Evolutionary conservation across 2,888 invertebrate species (phyloP).

Genomic region (Listrodromus nycthemerus): DNA sequence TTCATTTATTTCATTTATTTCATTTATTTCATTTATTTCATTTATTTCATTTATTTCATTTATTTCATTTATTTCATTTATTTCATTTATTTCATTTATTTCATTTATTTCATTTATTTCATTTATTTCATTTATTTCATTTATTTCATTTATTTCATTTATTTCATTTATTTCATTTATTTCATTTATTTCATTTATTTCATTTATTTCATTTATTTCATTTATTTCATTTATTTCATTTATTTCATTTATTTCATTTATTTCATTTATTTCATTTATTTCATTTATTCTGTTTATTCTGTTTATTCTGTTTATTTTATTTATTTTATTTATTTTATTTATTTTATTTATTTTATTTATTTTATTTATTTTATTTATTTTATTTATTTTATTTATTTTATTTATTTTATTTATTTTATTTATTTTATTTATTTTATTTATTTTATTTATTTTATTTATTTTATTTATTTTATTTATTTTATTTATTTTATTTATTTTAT

Average conservation of each 20-base stretch:
- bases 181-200: conserved; percentile 8
- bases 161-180: conserved; percentile 10
- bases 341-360: conserved; percentile 14
- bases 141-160: conserved; percentile 15
- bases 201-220: conserved; percentile 7
- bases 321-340: conserved; percentile 8
- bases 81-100: conserved; percentile 7
- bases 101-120: conserved; percentile 10
- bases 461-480: conserved; percentile 10
- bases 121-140: conserved; percentile 6
- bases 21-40: conserved; percentile 10
- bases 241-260: conserved; percentile 10
- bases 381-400: conserved; percentile 10
- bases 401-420: conserved; percentile 14
- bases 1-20: conserved; percentile 5
- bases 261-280: conserved; percentile 6
- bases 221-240: conserved; percentile 14
- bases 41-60: conserved; percentile 8
- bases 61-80: conserved; percentile 16
- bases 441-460: conserved; percentile 17
- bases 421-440: conserved; percentile 12
- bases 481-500: conserved; percentile 14
- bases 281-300: conserved; percentile 15
- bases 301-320: conserved; percentile 13
- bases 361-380: conserved; percentile 15